Base-by-base conservation (phyloP, 2,888 invertebrate species). In the Anorthoa munda region DNA sequence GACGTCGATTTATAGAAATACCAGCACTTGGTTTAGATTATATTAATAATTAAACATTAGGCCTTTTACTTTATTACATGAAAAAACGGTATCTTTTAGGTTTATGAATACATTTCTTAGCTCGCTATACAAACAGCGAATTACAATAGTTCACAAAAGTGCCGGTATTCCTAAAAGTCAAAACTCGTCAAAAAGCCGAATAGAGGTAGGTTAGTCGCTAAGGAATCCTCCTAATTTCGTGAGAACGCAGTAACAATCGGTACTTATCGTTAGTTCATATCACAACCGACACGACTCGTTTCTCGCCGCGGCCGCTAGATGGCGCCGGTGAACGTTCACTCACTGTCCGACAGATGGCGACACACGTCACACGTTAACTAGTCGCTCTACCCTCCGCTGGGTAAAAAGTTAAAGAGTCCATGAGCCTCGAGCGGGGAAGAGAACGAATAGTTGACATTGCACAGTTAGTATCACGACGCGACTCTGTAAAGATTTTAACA, bases 281-380 rank as follows among this genome's bases (percentile, higher is more conserved):
- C 93, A 94, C 95, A 95, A 94, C 93, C 92, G 88, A 91, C 93
- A 92, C 93, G 92, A 90, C 91, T 88, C 87, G 86, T 82, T 90
- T 89, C 87, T 72, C 84, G 86, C 79, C 87, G 86, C 86, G 85
- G 86, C 87, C 90, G 86, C 88, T 85, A 92, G 93, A 87, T 91
- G 93, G 91, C 94, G 90, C 88, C 81, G 81, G 70, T 83, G 21
- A 77, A 73, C 77, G 84, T 82, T 74, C 81, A 81, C 77, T 70
- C 71, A 77, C 71, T 79, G 78, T 75, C 82, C 81, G 74, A 87
- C 72, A 92, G 91, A 87, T 91, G 90, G 83, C 90, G 87, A 87
- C 85, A 73, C 84, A 63, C 71, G 75, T 72, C 56, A 55, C 66
- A 58, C 39, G 66, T n/a, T 66, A 87, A 83, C 87, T 87, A 87